These are phyloP conservation scores for Echinops telfairi DNA, from an alignment of 2,113 vertebrate species.

Conservation along the genomic window DNA sequence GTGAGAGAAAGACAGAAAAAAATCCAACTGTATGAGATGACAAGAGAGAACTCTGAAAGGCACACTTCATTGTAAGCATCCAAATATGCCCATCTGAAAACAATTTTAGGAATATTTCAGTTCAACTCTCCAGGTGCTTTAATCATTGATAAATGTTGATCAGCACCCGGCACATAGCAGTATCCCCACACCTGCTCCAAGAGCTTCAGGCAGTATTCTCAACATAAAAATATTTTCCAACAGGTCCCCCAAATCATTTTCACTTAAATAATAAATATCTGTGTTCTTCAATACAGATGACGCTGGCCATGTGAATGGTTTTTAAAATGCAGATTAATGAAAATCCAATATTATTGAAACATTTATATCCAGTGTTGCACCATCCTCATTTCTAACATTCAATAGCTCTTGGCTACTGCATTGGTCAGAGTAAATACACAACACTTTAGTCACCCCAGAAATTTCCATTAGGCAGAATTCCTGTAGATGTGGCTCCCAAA, in stretches of 20 bases:
- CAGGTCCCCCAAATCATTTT: background rate
- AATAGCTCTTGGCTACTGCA: background rate
- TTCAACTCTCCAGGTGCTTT: too few species aligned
- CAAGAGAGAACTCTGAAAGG: background rate
- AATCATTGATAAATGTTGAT: background rate
- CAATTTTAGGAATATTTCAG: too few species aligned
- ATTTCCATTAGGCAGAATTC: rapidly evolving
- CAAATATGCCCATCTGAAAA: too few species aligned
- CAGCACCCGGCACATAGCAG: background rate
- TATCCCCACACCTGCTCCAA: too few species aligned
- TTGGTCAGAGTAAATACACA: background rate
- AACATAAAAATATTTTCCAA: background rate
- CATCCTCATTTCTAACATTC: background rate
- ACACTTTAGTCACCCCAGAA: background rate
- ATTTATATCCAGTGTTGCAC: background rate
- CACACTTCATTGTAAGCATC: background rate
- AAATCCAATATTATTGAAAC: background rate
- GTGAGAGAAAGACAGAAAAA: slow-evolving; percentile 57
- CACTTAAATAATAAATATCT: background rate
- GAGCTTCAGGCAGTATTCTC: background rate
- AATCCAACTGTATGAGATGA: background rate
- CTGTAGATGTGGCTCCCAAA: background rate
- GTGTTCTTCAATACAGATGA: background rate
- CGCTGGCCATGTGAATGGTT: background rate
- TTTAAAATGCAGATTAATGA: background rate